Evolutionary conservation across 2,113 vertebrate genomes (phyloP), one percentile per base, ranked within the genome.

Genomic region (Bufo bufo): DNA sequence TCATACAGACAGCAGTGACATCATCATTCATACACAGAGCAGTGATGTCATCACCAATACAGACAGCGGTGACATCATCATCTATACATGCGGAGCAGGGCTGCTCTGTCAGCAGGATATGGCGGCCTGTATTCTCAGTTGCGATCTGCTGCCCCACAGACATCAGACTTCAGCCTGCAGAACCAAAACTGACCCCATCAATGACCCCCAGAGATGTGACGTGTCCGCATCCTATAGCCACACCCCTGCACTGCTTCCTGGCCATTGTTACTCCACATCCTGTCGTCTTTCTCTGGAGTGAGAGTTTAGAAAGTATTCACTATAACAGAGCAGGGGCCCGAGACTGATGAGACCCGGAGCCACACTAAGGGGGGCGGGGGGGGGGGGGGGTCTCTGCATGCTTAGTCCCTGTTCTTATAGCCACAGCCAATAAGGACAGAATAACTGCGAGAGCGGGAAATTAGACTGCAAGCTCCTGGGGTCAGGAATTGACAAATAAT

Each of bases 201-300:
- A 19, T 3, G 59, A 61, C 59, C 59, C 16, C 59, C 11, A 61
- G 59, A 61, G 0, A 2, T 61, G 16, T 69, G 65, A 33, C 1
- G 3, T 33, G n/a, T n/a, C 61, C 61, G 12, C 65, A 69, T 61
- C 59, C 59, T 61, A 19, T 19, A 23, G n/a, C 65, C 9, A 11
- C 9, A 3, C n/a, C 71, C 71, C 23, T 6, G 11, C 23, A 4
- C 33, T 16, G 71, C 43, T 74, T 74, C 71, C 71, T 74, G 14
- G 47, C 43, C 17, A 74, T 74, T 74, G 71, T 74, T 74, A 45
- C 71, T 74, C n/a, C 71, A 17, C 71, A 47, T 74, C 71, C 71
- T 16, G 71, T 14, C 56, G 3, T 7, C 3, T 52, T 3, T 12
- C 56, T 12, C 56, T 12, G 13, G 56, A 12, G 33, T 33, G 33